Base-by-base conservation (phyloP, 2,797 vertebrate species). In the Erithacus rubecula region DNA sequence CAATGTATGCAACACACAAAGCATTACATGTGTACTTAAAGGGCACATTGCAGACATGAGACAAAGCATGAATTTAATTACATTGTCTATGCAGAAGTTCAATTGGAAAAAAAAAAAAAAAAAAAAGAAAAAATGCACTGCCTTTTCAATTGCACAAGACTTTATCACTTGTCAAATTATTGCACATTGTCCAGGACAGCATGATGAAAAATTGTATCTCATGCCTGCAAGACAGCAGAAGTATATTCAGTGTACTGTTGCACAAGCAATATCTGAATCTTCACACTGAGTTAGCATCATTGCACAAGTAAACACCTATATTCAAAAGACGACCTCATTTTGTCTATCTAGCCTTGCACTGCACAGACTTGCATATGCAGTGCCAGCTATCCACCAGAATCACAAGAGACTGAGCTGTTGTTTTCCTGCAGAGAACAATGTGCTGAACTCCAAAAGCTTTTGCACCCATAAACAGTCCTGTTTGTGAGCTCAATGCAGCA, bases 111-210 rank as follows among this genome's bases (percentile, higher is more conserved):
- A 82, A 52, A 2, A 26, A 15, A 3, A 41, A 78, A 69, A 69
- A 82, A 82, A 52, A 2, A 26, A 15, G 15, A 30, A 72, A 30
- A 26, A 52, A 62, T 64, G 8, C 34, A 49, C 32, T 76, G 55
- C 46, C 83, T 94, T 91, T 87, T 92, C 67, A 89, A 79, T 60
- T 65, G 52, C 67, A 69, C 0, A 12, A 77, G 53, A 43, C 34
- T 86, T 91, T 37, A 71, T 72, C 52, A 78, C 90, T 86, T 93
- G 56, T 85, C 86, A 94, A 82, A 93, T 71, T 87, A 91, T 37
- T 88, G 51, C 47, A 84, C 41, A 56, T 27, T 90, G 46, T 59
- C 72, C 27, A 70, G 59, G 71, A 87, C 58, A 87, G 53, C 12
- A 15, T 26, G 65, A 91, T 55, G 65, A 93, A 91, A 94, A 85